Base-by-base conservation (phyloP, 2,797 vertebrate genomes). In the Delichon dasypus region DNA sequence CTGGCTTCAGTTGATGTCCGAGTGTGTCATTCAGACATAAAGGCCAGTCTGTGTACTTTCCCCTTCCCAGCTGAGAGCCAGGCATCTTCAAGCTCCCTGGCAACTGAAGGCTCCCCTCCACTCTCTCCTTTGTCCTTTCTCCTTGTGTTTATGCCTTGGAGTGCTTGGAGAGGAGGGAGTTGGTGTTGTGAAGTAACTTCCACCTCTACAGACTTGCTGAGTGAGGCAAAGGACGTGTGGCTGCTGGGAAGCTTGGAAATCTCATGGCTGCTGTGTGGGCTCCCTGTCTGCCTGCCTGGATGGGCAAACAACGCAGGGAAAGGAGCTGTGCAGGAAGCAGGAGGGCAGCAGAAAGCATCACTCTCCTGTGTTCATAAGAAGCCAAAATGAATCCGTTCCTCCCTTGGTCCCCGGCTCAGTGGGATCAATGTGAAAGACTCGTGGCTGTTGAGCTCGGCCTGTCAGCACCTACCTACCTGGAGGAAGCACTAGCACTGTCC, bases 371-470 rank as follows among this genome's bases (percentile, higher is more conserved):
- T 45, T 64, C 2, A 6, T 50, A 42, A 78, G 50, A 96, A 96
- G 97, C 97, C 97, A 96, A 94, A 97, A 96, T 1, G 30, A 89
- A 82, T 74, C 79, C 5, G 25, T 96, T 92, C 88, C 93, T 82
- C 50, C 40, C 58, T 55, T 10, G 71, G 79, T 92, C 50, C 91
- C 30, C 0, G 1, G 66, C 73, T 44, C 79, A 3, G 79, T 2
- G n/a, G 92, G 92, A 78, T 66, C 48, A 5, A 3, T 3, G 2
- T 15, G 60, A 54, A 42, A 25, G 78, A n/a, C 62, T 76, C 11
- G 4, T 12, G 94, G 90, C 90, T 65, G 78, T 8, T 42, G 38
- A 23, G 82, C 94, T 67, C 3, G 1, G 68, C 62, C 81, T 40
- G 82, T 32, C 95, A 38, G 77, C 50, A 48, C 45, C 1, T 13